Conservation (phyloP, 2,113 vertebrate genomes). For the Struthidea cinerea region DNA sequence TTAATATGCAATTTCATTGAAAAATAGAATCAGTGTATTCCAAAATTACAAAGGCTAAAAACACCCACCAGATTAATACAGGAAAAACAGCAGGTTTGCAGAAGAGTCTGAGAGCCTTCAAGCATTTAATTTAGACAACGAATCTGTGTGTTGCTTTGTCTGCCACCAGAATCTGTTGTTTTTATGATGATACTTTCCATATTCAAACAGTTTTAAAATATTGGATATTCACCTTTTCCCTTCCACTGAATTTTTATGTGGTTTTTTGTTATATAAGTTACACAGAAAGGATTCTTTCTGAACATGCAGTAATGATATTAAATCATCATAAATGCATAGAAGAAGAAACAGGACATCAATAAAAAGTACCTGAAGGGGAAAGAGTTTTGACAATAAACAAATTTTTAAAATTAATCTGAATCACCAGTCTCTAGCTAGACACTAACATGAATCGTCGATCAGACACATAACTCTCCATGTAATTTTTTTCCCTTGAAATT, state of each 20-base stretch:
- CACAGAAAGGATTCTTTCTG: not conserved
- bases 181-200: conserved; percentile 6
- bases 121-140: not conserved
- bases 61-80: not conserved
- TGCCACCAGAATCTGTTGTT: not conserved
- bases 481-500: not conserved
- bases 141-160: not conserved
- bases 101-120: not conserved
- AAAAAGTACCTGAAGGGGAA: not conserved
- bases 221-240: not conserved
- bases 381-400: not conserved
- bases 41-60: not conserved
- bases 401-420: not conserved
- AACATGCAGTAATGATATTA: not conserved
- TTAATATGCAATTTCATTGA: not conserved
- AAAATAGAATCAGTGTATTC: not conserved
- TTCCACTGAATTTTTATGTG: not conserved
- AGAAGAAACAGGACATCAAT: not conserved
- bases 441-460: not conserved
- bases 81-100: not conserved
- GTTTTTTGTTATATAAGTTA: not conserved
- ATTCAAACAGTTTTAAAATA: not conserved
- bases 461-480: not conserved
- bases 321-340: not conserved
- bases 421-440: not conserved